phyloP scores from a whole-genome alignment of 2,797 vertebrate species.

The Zenarchopterus dispar region DNA sequence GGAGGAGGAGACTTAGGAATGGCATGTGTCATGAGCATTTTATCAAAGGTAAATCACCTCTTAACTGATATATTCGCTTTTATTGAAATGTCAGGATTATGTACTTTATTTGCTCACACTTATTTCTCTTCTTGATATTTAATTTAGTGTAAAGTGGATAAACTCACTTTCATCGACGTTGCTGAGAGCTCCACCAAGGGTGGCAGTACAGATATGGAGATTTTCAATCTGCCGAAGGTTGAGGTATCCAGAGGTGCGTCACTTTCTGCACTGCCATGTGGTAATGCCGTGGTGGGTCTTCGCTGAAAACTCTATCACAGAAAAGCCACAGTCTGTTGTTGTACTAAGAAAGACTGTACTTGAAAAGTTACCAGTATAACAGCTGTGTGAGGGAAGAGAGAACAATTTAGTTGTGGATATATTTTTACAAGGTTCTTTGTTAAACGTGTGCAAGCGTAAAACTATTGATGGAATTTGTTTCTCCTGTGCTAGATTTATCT shows the following conservation, averaged over 20 bases:
- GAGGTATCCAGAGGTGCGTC: slow-evolving; percentile 90
- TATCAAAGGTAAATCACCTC: slow-evolving; percentile 86
- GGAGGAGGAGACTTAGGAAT: slow-evolving; percentile 94
- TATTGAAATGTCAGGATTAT: not conserved
- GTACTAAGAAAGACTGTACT: not conserved
- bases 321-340: not conserved
- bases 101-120: not conserved
- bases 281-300: not conserved
- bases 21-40: slow-evolving; percentile 90
- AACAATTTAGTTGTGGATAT: not conserved
- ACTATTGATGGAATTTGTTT: not conserved
- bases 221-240: slow-evolving; percentile 91
- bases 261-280: slow-evolving; percentile 1
- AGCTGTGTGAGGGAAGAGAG: not conserved
- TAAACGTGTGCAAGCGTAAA: not conserved
- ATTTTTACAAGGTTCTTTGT: not conserved
- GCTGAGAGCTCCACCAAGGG: slow-evolving; percentile 89
- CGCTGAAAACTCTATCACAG: not conserved
- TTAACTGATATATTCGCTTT: not conserved
- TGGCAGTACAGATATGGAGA: slow-evolving; percentile 90
- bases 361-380: not conserved
- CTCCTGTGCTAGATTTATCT: slow-evolving; percentile 83
- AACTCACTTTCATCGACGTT: slow-evolving; percentile 90
- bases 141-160: slow-evolving; percentile 85
- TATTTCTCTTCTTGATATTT: not conserved